Base-by-base conservation (phyloP, 2,888 invertebrate species). In the Glomeris marginata region DNA sequence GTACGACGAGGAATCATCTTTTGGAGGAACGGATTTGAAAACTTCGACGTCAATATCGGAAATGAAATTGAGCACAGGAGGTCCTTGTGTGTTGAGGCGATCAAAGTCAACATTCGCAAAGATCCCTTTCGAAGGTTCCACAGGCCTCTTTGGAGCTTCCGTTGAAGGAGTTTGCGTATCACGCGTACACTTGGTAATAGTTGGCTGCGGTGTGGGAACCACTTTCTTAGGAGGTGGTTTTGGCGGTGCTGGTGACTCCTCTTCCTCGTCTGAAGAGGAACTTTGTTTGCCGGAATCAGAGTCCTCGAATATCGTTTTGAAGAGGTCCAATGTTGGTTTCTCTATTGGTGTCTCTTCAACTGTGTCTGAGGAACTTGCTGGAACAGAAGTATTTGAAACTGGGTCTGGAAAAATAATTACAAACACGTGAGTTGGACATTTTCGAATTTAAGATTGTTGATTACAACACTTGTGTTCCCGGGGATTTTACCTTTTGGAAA, bases 281-380 rank as follows among this genome's bases (percentile, higher is more conserved):
- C 28, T 28, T 21, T 67, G 69, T 58, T 81, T 61, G 28, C 65
- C 65, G 13, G 68, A 84, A 61, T 81, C 82, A 52, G 84, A 84
- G 59, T 81, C 81, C 22, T 84, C 73, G 63, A 94, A 94, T 60
- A 94, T 86, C 0, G 87, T 81, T 66, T 85, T 86, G 62, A 88
- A 94, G 2, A 94, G 70, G 66, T 91, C 91, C 52, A 74, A 72
- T 44, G 79, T 73, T 18, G 73, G 72, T 18, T 72, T 68, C 41
- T 53, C 55, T 40, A 71, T 69, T 50, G 64, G 41, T 28, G 47
- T 47, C n/a, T 49, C 45, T 22, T 48, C 46, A 16, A 28, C 41
- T 28, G 2, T n/a, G 13, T 21, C 21, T 21, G 45, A 13, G 8
- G 13, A 2, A 10, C 15, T 18, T 38, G 15, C 38, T 8, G 2